Evolutionary conservation across 2,888 invertebrate genomes (phyloP), one percentile per base, ranked within the genome.

Genomic region (Apotomis turbidana): DNA sequence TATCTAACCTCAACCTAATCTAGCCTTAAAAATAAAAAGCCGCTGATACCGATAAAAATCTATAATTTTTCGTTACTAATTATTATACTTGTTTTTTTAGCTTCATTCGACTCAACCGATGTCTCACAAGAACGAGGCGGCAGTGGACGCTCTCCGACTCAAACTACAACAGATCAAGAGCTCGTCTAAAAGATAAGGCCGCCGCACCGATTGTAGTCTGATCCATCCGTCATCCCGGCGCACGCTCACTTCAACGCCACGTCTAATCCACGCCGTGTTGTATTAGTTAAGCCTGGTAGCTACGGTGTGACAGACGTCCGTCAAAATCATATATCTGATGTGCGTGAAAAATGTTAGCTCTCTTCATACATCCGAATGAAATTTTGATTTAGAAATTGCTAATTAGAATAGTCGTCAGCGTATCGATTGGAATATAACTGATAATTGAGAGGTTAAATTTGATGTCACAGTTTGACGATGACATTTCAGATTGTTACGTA

Each of bases 151-250:
- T 2, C 81, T 94, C n/a, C 89, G 93, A 15, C 91, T 93, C 68
- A 94, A 93, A 76, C 84, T 94, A 15, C 93, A 94, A 82, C 93
- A 94, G 82, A 93, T 94, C 79, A 94, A 93, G 79, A 94, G 93
- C 81, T 92, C 93, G 51, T 91, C 93, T 55, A 93, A 93, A 78
- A 94, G 93, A 93, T 94, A 93, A 90, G 83, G 80, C 79, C 64
- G 80, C 79, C 64, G 62, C 78, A 15, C 15, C 27, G 27, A 27
- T 1, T 2, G 2, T 27, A 27, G 2, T 27, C 27, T 2, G 27
- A 27, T 27, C 41, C 41, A 41, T 41, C 86, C 83, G 77, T 77
- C 74, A 77, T 75, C 78, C 75, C 55, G 38, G 60, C 68, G 38
- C 15, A 55, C 41, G 8, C 27, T 55, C 46, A 55, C 15, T 44